Evolutionary conservation across 2,797 vertebrate species (phyloP), one percentile per base, ranked within the genome.

Genomic region (Buceros bicornis): DNA sequence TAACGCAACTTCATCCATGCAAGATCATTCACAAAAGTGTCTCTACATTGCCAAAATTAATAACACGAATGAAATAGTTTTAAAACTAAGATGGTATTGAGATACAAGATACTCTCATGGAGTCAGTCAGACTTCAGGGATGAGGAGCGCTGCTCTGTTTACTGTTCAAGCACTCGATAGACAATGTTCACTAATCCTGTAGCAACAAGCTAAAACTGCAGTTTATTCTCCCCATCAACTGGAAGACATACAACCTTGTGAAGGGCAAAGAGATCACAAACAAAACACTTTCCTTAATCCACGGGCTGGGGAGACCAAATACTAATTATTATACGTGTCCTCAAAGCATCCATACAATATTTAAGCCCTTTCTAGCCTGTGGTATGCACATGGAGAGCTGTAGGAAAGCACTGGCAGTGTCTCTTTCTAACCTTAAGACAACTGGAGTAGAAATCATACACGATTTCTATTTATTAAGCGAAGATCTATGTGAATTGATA

Each of bases 261-360:
- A 21, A 81, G 10, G 78, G 12, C 17, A 64, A 28, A 10, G 21
- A 90, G 11, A 78, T 11, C 13, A 62, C 24, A 60, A 70, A 47
- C 22, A 83, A 86, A 80, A 78, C 5, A 11, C 4, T 31, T n/a
- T 40, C 47, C 57, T 40, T 43, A 87, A 83, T 14, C 35, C 26
- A 40, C 4, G 58, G 9, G 15, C 0, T 64, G 24, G 26, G 18
- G 40, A 86, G n/a, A 67, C 4, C 37, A 72, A 65, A 50, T 8
- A 58, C 2, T n/a, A 35, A 82, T 45, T 19, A 45, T 12, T 37
- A n/a, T 2, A 76, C 0, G 2, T 1, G 10, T 40, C 35, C 24
- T 45, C 42, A 56, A 82, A 69, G 50, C 25, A 25, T 9, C 47
- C 22, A 29, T 33, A 72, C 26, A 40, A 42, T 43, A 51, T 45